phyloP scores from a whole-genome alignment of 2,113 vertebrate genomes.

The Peromyscus californicus region DNA sequence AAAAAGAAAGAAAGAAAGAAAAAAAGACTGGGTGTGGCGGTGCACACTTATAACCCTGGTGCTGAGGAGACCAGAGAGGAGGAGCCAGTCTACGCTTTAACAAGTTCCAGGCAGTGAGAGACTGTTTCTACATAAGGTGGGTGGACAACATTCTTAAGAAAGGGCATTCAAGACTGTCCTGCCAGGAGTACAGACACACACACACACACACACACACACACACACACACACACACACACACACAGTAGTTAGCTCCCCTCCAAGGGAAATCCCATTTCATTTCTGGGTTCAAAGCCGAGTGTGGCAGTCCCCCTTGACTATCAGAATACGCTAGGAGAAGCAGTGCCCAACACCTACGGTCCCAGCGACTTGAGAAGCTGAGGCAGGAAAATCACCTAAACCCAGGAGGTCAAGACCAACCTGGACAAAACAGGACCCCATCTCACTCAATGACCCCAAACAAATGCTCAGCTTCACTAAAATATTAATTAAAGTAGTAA shows the following conservation, averaged over 20 bases:
- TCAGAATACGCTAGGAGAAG: no score
- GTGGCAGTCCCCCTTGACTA: neutral
- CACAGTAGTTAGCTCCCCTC: neutral
- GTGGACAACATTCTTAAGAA: neutral
- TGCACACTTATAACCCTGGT: neutral
- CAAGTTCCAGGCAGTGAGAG: neutral
- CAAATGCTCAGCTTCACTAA: neutral
- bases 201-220: neutral
- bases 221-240: neutral
- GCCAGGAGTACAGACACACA: neutral
- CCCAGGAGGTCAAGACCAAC: neutral
- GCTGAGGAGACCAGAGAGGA: neutral
- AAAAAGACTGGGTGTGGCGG: neutral
- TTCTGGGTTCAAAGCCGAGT: constrained; percentile 43
- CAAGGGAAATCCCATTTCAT: neutral
- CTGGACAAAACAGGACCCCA: neutral
- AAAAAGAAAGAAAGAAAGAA: neutral
- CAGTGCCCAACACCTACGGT: neutral
- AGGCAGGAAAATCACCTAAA: neutral
- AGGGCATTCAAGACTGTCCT: neutral
- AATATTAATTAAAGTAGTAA: neutral
- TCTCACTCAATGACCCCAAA: neutral
- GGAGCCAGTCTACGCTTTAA: neutral
- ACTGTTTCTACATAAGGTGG: neutral
- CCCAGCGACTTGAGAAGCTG: neutral